A percentile compares a stretch with the other conserved stretches of the same genome.
phyloP scores from a whole-genome alignment of 1,140 invertebrate species.

The Geopemphigus sp. region DNA sequence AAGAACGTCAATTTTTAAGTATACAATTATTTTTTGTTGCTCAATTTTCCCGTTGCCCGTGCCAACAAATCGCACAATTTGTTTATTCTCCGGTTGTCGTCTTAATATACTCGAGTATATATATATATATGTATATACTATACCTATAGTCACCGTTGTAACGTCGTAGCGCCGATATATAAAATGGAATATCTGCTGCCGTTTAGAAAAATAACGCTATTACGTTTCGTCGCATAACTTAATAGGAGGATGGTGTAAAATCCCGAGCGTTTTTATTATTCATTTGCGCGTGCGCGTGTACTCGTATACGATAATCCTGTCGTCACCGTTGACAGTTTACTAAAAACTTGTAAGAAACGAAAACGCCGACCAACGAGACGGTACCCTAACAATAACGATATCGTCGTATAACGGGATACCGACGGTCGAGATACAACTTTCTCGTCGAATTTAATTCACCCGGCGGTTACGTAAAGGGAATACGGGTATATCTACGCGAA shows the following conservation, averaged over 20 bases:
- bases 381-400: background rate
- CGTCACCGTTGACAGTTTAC: background rate
- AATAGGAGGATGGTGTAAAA: background rate
- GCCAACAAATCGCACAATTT: background rate
- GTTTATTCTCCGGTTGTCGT: background rate
- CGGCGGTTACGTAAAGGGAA: background rate
- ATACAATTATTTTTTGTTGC: background rate
- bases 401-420: background rate
- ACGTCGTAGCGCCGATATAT: background rate
- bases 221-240: background rate
- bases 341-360: background rate
- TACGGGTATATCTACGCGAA: background rate
- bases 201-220: background rate
- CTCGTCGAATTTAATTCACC: background rate
- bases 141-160: no score
- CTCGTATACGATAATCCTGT: background rate
- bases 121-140: background rate
- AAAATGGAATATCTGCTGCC: background rate
- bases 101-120: no score
- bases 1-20: background rate
- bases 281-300: background rate
- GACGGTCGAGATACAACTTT: background rate
- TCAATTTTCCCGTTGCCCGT: background rate
- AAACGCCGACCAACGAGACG: background rate
- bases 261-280: background rate